Evolutionary conservation across 2,888 invertebrate genomes (phyloP), one percentile per base, ranked within the genome.

Genomic region (Schizaphis graminum): DNA sequence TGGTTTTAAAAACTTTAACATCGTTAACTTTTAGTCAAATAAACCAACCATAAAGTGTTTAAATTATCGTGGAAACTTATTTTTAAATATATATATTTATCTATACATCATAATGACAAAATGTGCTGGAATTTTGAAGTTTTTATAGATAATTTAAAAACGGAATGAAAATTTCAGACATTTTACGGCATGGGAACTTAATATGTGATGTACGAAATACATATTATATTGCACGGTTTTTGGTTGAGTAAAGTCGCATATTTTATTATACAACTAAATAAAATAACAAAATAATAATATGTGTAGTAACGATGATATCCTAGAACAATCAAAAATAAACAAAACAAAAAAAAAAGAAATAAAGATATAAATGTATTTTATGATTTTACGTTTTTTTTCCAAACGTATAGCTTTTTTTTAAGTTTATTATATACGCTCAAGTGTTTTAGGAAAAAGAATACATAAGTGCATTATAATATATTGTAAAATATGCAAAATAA

Each of bases 261-360:
- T 49, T 91, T 49, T 11, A 35, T 49, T 67, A 53, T 53, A 90
- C 35, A 49, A 67, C 90, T 67, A 49, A 90, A 90, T 90, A 77
- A 49, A 49, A 90, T 61, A 21, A 67, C 10, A 41, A 67, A 47
- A 44, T 44, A 47, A 67, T 35, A 3, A 11, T 90, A 67, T 10
- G 47, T n/a, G 21, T 21, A 87, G 86, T 87, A 49, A 67, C n/a
- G 1, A 47, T 35, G 24, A 77, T 77, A 35, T 77, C 26, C 10
- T 86, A 57, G 16, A 57, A 16, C 26, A 89, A 13, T 57, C 10
- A 41, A 57, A 44, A 44, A 44, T 3, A 44, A 89, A 3, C 3
- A n/a, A 67, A 35, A 57, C 13, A 41, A 89, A 3, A n/a, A n/a
- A n/a, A 67, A 77, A 35, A 5, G 21, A 35, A 77, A 90, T n/a